A percentile compares a stretch with the other conserved stretches of the same genome.
Evolutionary conservation across 2,797 vertebrate species (phyloP).

Genomic region (Cetoscarus ocellatus): DNA sequence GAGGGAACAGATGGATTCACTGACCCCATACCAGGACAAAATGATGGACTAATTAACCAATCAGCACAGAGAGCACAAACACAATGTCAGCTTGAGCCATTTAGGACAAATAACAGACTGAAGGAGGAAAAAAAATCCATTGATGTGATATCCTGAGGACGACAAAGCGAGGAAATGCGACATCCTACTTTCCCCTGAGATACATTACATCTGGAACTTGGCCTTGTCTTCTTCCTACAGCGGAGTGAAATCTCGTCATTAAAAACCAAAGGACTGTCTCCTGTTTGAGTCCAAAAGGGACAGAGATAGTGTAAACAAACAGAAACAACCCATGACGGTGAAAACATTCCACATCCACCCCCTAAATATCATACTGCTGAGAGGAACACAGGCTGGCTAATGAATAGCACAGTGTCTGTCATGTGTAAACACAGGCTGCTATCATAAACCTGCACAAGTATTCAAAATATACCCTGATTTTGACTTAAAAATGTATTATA

Average conservation of each 20-base stretch:
- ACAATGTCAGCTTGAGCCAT: constrained; percentile 17
- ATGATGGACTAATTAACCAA: constrained; percentile 47
- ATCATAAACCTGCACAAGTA: constrained; percentile 19
- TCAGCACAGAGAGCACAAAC: constrained; percentile 33
- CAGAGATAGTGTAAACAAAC: constrained; percentile 13
- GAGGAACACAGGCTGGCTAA: constrained; percentile 29
- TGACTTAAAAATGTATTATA: constrained; percentile 46
- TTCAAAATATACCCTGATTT: constrained; percentile 11
- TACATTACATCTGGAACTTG: constrained; percentile 30
- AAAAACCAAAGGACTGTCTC: constrained; percentile 2
- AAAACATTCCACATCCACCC: constrained; percentile 45
- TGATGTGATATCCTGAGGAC: constrained; percentile 57
- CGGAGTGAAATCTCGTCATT: constrained; percentile 1
- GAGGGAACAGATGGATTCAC: constrained; percentile 64
- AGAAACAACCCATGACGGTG: constrained; percentile 18
- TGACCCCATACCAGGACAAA: constrained; percentile 49
- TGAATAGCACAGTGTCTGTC: constrained; percentile 24
- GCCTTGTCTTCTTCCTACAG: constrained; percentile 19
- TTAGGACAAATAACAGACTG: constrained; percentile 7
- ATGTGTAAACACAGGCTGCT: constrained; percentile 17
- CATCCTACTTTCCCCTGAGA: constrained; percentile 44
- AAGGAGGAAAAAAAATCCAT: constrained; percentile 45
- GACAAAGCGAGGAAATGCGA: constrained; percentile 55
- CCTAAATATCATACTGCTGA: constrained; percentile 34
- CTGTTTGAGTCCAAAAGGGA: constrained; percentile 22